Evolutionary conservation across 2,797 vertebrate genomes (phyloP), one percentile per base, ranked within the genome.

Genomic region (Clarias laeviceps): DNA sequence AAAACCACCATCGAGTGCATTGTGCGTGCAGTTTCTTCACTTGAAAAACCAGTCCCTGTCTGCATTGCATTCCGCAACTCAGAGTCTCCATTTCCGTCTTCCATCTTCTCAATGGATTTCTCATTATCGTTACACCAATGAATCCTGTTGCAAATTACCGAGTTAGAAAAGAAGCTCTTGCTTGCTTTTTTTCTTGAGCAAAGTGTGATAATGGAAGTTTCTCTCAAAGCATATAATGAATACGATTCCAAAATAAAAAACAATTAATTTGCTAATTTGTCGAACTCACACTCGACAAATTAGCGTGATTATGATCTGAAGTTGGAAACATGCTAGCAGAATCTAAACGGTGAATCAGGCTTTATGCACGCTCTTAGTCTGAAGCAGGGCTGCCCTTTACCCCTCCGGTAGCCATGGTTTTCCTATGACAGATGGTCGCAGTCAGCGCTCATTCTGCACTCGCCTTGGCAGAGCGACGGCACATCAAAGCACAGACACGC

Each of bases 391-490:
- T 88, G 86, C 78, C 89, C 87, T 90, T 88, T 86, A 87, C 82
- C 82, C 86, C 61, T 83, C 82, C 37, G 83, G 73, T 82, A 79
- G 22, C 86, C 64, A 68, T 84, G 89, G 91, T 87, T 91, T 90
- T 89, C 87, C 88, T 34, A 90, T 90, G 91, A 92, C 93, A 94
- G 92, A 94, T 93, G 93, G 93, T 40, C 29, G 82, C 80, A 83
- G 90, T 89, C 89, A 85, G 84, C 76, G 80, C 59, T 69, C 83
- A 87, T 86, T 83, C 80, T 54, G 80, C 57, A 29, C 74, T 68
- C 45, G 74, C 73, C 82, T 77, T 72, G 85, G 78, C 85, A 40
- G 22, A 32, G 81, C 82, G 72, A 83, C 78, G 64, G 14, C 54
- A 81, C 83, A 69, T 65, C 84, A 87, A 82, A 70, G 70, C 66